A percentile compares a stretch with the other conserved stretches of the same genome.
Conservation (phyloP, 2,888 invertebrate species). For the Ecdyonurus torrentis region DNA sequence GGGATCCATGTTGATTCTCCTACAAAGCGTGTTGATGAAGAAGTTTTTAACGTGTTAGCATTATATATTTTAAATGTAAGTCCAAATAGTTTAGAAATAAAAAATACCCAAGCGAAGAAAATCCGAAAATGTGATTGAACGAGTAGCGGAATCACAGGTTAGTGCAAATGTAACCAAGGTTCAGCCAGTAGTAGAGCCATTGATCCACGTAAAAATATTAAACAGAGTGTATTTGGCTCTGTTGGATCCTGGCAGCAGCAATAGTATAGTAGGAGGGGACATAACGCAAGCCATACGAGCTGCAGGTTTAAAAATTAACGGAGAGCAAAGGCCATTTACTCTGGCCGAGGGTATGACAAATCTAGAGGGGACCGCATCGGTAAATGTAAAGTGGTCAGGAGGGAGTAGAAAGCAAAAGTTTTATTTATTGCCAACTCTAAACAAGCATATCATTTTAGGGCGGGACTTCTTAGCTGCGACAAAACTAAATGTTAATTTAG, state of each 20-base stretch:
- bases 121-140: no score
- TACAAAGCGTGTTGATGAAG: no score
- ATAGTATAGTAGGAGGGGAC: not conserved
- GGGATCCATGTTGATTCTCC: no score
- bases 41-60: no score
- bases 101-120: no score
- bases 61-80: no score
- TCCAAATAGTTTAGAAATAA: no score
- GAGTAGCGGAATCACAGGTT: no score
- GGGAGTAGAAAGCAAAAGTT: not conserved
- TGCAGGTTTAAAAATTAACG: not conserved
- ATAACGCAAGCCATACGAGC: not conserved
- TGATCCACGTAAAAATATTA: not conserved
- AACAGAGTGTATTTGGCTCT: not conserved
- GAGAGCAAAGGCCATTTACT: not conserved
- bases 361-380: not conserved
- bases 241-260: not conserved
- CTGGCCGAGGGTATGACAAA: not conserved
- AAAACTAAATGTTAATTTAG: not conserved
- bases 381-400: not conserved
- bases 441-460: not conserved
- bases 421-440: not conserved
- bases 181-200: no score
- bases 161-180: no score
- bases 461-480: not conserved